These are phyloP conservation scores for Conus betulinus DNA, from an alignment of 1,140 invertebrate genomes.

Conservation along the genomic window DNA sequence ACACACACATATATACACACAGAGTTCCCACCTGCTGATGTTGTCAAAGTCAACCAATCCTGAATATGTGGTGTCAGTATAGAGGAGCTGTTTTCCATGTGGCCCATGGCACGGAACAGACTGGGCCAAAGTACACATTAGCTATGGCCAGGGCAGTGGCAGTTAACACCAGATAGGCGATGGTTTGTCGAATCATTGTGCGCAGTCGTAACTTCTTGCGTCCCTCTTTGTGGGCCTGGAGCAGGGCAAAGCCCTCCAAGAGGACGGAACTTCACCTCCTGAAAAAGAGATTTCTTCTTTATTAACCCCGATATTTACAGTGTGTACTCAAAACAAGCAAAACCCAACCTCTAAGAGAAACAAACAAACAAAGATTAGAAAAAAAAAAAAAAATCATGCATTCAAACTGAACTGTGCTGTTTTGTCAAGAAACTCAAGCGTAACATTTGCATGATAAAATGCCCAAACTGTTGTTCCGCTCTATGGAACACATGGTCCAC, in stretches of 20 bases:
- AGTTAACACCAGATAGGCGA: conserved; percentile 64
- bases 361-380: too few relatives aligned
- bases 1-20: not conserved
- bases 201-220: conserved; percentile 62
- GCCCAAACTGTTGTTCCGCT: too few relatives aligned
- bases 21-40: conserved; percentile 48
- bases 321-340: not conserved
- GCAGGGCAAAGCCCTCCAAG: conserved; percentile 67
- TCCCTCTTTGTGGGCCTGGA: conserved; percentile 69
- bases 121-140: conserved; percentile 54
- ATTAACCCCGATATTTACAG: not conserved
- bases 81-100: conserved; percentile 52
- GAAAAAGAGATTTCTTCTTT: conserved; percentile 25
- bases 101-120: conserved; percentile 47
- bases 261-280: conserved; percentile 69
- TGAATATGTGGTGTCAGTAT: conserved; percentile 17
- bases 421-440: too few relatives aligned
- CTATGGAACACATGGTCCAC: too few relatives aligned
- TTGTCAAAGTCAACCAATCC: conserved; percentile 50
- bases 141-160: conserved; percentile 60
- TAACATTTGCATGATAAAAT: too few relatives aligned
- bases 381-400: too few relatives aligned
- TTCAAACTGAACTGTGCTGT: too few relatives aligned
- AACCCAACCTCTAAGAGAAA: not conserved
- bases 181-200: conserved; percentile 61